Evolutionary conservation across 2,888 invertebrate genomes (phyloP).

Genomic region (Drosophila robusta): DNA sequence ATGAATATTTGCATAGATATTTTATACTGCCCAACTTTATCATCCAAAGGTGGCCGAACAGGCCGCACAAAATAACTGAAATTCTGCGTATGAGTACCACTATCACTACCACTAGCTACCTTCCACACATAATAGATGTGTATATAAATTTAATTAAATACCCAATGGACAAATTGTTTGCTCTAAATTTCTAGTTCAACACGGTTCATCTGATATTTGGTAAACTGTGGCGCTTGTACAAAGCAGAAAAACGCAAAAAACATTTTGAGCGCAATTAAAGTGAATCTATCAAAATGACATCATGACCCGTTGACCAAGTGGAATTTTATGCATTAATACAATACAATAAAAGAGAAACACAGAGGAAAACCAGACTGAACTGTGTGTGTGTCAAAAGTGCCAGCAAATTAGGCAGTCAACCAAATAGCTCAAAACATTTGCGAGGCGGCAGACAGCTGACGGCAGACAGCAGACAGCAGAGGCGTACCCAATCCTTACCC

Average conservation of each 20-base stretch:
- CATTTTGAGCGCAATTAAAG: constrained; percentile 61
- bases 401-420: constrained; percentile 55
- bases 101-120: too few species aligned
- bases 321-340: constrained; percentile 60
- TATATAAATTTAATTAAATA: neutral
- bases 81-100: too few species aligned
- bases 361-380: constrained; percentile 12
- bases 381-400: constrained; percentile 37
- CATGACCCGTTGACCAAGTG: constrained; percentile 77
- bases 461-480: constrained; percentile 3
- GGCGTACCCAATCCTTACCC: constrained; percentile 1
- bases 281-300: constrained; percentile 74
- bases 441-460: constrained; percentile 26
- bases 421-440: constrained; percentile 59
- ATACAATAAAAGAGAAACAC: constrained; percentile 45
- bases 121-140: neutral
- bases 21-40: constrained; percentile 15
- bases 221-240: too few species aligned
- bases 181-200: constrained; percentile 1
- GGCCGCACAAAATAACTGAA: too few species aligned
- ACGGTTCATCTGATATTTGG: constrained; percentile 17
- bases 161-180: neutral
- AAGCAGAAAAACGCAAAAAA: constrained; percentile 12
- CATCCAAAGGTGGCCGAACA: neutral
- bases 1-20: constrained; percentile 44